Evolutionary conservation across 1,140 invertebrate genomes (phyloP), one percentile per base, ranked within the genome.

Genomic region (Listronotus bonariensis): DNA sequence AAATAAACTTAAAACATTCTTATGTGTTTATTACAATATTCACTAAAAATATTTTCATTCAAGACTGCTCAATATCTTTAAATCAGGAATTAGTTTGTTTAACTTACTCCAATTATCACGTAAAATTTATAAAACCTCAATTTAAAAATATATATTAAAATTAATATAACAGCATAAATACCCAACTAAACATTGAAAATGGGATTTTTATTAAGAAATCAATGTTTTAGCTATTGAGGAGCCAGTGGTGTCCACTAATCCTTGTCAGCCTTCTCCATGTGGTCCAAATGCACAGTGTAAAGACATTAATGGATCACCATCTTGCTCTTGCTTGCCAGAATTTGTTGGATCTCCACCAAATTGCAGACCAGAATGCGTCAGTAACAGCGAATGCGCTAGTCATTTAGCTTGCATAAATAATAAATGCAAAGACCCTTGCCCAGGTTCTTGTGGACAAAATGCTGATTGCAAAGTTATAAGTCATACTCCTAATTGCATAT

Each of bases 381-480:
- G 90, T 77, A 92, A 92, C 73, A 86, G 86, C 15, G 90, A 92
- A 76, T 95, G 92, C 79, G 76, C 85, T 42, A 82, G 80, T 64
- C 84, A 86, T 68, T 87, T 87, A 77, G 89, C 92, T 49, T 95
- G 92, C 76, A 86, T 89, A 17, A 91, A 90, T 74, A 90, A 90
- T 75, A 92, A 92, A 79, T 95, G 92, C 76, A 82, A 85, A 69
- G 86, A 94, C 80, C 91, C 91, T n/a, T 95, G 92, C 77, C 81
- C 84, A 54, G 90, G 89, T 52, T 84, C 86, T 43, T 92, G 92
- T 79, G 92, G 92, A 38, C 78, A 87, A 48, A 92, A 93, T 78
- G 88, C 93, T 17, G 83, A 91, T 73, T 96, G 93, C 78, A 85
- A 85, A 72, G 90, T 94, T 20, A 82, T 87, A 45, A 91, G 92